Percentiles rank a stretch among this genome's conserved stretches.
These are phyloP conservation scores for Rhagonycha lutea DNA, from an alignment of 2,888 invertebrate genomes.

Conservation along the genomic window DNA sequence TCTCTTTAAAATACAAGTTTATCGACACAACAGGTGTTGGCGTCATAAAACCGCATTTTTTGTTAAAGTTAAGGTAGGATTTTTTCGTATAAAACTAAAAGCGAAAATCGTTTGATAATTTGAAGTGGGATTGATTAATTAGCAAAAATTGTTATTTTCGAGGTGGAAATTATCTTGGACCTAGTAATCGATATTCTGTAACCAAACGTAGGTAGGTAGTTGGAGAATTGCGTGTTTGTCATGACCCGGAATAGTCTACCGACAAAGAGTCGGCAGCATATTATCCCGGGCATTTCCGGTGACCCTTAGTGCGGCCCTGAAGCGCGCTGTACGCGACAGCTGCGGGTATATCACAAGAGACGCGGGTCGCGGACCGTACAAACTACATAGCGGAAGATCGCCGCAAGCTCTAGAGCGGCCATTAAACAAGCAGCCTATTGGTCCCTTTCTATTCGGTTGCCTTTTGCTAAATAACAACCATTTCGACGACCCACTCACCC, in stretches of 20 bases:
- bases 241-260: conserved; percentile 19
- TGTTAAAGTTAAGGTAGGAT: neutral
- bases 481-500: conserved; percentile 34
- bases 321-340: conserved; percentile 40
- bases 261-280: conserved; percentile 21
- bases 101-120: neutral
- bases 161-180: conserved; percentile 1
- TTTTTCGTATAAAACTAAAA: neutral
- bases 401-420: conserved; percentile 54
- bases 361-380: conserved; percentile 55
- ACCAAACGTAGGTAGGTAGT: conserved; percentile 23
- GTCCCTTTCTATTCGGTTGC: conserved; percentile 14
- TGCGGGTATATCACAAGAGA: conserved; percentile 39
- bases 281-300: conserved; percentile 35
- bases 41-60: neutral
- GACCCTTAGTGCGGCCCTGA: conserved; percentile 38
- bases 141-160: neutral
- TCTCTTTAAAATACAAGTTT: neutral
- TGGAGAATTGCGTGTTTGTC: conserved; percentile 22
- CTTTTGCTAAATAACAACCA: neutral
- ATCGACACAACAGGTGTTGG: neutral
- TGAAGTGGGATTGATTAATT: neutral
- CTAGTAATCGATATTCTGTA: conserved; percentile 20
- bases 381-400: conserved; percentile 56
- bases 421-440: conserved; percentile 52